Conservation (phyloP, 2,797 vertebrate genomes). For the Benthosema pterotum region DNA sequence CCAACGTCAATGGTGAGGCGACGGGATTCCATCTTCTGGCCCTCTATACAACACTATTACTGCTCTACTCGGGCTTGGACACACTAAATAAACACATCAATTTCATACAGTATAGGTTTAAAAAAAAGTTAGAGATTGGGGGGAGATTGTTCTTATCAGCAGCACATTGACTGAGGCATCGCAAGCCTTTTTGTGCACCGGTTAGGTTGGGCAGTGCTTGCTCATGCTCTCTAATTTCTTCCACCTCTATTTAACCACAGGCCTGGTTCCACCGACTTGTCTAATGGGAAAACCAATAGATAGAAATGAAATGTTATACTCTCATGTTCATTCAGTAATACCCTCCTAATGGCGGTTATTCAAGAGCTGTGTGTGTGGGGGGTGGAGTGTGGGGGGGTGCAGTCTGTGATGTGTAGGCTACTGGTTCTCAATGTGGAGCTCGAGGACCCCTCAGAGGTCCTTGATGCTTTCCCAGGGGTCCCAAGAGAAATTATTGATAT, state of each 20-base stretch:
- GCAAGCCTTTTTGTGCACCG: constrained; percentile 38
- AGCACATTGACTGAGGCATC: constrained; percentile 65
- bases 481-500: no score
- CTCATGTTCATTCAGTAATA: constrained; percentile 48
- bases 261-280: constrained; percentile 17
- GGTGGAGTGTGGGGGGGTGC: constrained; percentile 47
- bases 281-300: constrained; percentile 23
- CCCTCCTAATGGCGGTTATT: constrained; percentile 52
- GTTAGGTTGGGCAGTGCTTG: constrained; percentile 12
- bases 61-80: constrained; percentile 72
- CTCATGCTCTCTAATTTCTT: constrained; percentile 19
- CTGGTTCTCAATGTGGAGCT: no score
- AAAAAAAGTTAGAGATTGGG: constrained; percentile 71
- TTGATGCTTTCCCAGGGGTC: no score
- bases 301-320: constrained; percentile 40
- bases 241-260: constrained; percentile 36
- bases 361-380: constrained; percentile 43
- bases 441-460: no score
- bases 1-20: constrained; percentile 69
- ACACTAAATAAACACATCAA: constrained; percentile 81
- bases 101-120: constrained; percentile 68
- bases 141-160: constrained; percentile 69
- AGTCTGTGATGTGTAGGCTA: constrained; percentile 58
- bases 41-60: constrained; percentile 77
- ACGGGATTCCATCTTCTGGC: constrained; percentile 76